These are phyloP conservation scores for Ciconia maguari DNA, from an alignment of 2,113 vertebrate species.

Conservation along the genomic window DNA sequence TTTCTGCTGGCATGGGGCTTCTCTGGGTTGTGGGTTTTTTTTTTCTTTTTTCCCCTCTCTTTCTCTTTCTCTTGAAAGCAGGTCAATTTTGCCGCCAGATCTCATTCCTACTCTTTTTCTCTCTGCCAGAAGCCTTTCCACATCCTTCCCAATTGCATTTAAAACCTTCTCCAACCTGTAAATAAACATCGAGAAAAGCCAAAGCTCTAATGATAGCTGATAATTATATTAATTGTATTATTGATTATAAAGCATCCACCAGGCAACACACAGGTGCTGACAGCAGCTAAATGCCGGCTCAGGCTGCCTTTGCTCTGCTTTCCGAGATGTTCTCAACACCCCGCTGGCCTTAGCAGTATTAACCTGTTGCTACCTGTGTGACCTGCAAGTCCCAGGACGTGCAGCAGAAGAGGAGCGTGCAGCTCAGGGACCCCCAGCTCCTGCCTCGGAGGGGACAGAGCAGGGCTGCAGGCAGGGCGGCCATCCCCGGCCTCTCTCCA, in stretches of 20 bases:
- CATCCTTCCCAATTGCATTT: neutral
- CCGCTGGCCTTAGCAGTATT: neutral
- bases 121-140: neutral
- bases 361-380: accelerated
- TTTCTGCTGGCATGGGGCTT: neutral
- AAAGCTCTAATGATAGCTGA: neutral
- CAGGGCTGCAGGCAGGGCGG: neutral
- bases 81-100: neutral
- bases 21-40: neutral
- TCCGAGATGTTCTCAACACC: neutral
- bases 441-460: neutral
- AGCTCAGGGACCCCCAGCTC: neutral
- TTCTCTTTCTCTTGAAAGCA: neutral
- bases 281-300: neutral
- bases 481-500: neutral
- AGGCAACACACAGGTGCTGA: neutral
- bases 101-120: neutral
- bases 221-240: neutral
- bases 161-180: neutral
- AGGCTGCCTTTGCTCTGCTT: neutral
- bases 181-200: neutral
- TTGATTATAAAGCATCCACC: neutral
- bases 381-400: neutral
- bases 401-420: neutral
- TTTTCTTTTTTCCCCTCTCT: no score